phyloP scores from a whole-genome alignment of 2,113 vertebrate genomes.

The Empidonax alnorum region DNA sequence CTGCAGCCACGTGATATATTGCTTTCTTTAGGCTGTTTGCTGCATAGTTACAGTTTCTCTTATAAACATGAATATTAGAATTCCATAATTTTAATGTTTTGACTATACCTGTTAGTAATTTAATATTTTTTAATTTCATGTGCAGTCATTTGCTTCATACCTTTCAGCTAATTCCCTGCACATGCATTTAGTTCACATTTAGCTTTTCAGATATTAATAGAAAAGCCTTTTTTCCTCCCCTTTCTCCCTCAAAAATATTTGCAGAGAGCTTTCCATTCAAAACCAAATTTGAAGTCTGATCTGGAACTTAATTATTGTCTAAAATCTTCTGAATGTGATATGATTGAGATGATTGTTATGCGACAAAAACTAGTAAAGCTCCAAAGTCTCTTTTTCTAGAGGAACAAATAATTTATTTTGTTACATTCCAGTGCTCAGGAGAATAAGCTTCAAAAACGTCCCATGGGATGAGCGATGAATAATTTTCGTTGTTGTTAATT shows the following conservation, averaged over 20 bases:
- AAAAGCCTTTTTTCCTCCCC: background rate
- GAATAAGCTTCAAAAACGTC: background rate
- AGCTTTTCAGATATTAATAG: background rate
- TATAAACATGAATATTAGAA: background rate
- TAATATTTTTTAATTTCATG: background rate
- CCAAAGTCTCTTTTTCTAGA: background rate
- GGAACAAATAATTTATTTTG: background rate
- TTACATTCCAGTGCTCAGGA: background rate
- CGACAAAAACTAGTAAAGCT: background rate
- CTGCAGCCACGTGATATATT: background rate
- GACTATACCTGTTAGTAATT: background rate
- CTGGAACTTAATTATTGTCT: background rate
- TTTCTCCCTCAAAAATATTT: background rate
- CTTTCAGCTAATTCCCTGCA: background rate
- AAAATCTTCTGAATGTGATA: background rate
- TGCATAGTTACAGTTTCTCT: slow-evolving; percentile 16
- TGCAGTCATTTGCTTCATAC: background rate
- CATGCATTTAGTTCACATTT: background rate
- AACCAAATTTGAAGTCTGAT: background rate
- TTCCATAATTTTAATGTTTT: slow-evolving; percentile 30
- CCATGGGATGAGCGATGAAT: background rate
- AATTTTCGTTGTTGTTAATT: background rate
- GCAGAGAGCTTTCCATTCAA: background rate
- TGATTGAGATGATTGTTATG: background rate
- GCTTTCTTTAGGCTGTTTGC: background rate